These are phyloP conservation scores for Prionchulus punctatus DNA, from an alignment of 2,888 invertebrate genomes.

Conservation along the genomic window DNA sequence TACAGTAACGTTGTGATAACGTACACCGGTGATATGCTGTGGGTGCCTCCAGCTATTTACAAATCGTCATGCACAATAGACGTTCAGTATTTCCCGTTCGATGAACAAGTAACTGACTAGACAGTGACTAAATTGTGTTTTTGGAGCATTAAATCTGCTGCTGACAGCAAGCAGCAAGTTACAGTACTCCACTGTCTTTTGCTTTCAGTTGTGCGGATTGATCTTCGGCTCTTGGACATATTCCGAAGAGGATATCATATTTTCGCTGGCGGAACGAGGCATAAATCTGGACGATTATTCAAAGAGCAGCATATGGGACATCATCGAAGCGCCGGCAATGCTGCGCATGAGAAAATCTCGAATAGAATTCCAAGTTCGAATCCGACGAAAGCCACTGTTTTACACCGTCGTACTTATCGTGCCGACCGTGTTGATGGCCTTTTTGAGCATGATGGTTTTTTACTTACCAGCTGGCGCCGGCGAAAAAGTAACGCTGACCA, in stretches of 20 bases:
- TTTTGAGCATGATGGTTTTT: conserved; percentile 94
- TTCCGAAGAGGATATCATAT: conserved; percentile 75
- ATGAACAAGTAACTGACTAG: conserved; percentile 18
- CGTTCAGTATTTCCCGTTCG: conserved; percentile 31
- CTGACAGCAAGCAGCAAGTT: too few species aligned
- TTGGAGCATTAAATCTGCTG: too few species aligned
- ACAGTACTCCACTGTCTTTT: too few species aligned
- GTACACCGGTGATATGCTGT: conserved; percentile 82
- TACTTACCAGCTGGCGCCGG: conserved; percentile 37
- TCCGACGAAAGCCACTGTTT: conserved; percentile 83
- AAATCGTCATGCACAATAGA: conserved; percentile 90
- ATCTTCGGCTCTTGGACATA: conserved; percentile 98
- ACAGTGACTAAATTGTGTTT: too few species aligned
- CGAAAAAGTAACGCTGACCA: conserved; percentile 45
- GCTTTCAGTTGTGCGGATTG: conserved; percentile 96
- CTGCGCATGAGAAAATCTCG: conserved; percentile 58
- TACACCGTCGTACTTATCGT: conserved; percentile 98
- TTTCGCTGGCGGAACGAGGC: conserved; percentile 79
- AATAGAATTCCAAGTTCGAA: conserved; percentile 26
- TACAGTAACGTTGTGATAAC: conserved; percentile 96
- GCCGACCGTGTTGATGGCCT: conserved; percentile 95
- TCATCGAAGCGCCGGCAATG: conserved; percentile 63
- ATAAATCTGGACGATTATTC: conserved; percentile 87
- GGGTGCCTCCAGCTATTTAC: conserved; percentile 98
- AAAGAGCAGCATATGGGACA: conserved; percentile 98